Evolutionary conservation across 2,797 vertebrate genomes (phyloP).

Genomic region (Glossophaga mutica): DNA sequence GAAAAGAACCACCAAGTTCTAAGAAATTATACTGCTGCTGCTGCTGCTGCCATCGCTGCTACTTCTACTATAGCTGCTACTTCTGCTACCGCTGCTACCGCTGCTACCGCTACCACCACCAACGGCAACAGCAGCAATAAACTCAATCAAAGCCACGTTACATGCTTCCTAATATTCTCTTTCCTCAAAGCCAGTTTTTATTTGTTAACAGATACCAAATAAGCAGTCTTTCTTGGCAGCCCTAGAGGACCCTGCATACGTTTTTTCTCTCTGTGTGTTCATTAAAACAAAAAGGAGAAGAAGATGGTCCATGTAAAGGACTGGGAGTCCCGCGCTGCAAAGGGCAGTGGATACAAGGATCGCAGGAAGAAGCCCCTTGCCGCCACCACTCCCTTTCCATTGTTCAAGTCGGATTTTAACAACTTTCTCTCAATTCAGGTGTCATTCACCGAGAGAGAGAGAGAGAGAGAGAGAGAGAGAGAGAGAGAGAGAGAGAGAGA

Average conservation of each 20-base stretch:
- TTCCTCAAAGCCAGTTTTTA: slow-evolving; percentile 51
- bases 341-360: slow-evolving; percentile 72
- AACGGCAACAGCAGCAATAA: not conserved
- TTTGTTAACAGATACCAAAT: slow-evolving; percentile 65
- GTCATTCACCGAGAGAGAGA: slow-evolving; percentile 60
- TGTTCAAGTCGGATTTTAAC: slow-evolving; percentile 57
- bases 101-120: not conserved
- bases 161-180: not conserved
- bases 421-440: slow-evolving; percentile 62
- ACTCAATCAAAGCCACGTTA: not conserved
- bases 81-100: not conserved
- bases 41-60: no score
- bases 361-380: slow-evolving; percentile 15
- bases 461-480: not conserved
- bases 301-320: slow-evolving; percentile 40
- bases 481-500: no score
- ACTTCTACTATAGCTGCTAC: no score
- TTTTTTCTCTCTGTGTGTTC: slow-evolving; percentile 66
- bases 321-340: slow-evolving; percentile 54
- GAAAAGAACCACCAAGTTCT: not conserved
- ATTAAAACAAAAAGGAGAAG: slow-evolving; percentile 46
- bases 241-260: slow-evolving; percentile 35
- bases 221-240: slow-evolving; percentile 50
- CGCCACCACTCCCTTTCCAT: slow-evolving; percentile 34
- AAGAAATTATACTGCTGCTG: not conserved